A percentile compares a stretch with the other conserved stretches of the same genome.
Evolutionary conservation across 2,888 invertebrate species (phyloP).

Genomic region (Tuta absoluta): DNA sequence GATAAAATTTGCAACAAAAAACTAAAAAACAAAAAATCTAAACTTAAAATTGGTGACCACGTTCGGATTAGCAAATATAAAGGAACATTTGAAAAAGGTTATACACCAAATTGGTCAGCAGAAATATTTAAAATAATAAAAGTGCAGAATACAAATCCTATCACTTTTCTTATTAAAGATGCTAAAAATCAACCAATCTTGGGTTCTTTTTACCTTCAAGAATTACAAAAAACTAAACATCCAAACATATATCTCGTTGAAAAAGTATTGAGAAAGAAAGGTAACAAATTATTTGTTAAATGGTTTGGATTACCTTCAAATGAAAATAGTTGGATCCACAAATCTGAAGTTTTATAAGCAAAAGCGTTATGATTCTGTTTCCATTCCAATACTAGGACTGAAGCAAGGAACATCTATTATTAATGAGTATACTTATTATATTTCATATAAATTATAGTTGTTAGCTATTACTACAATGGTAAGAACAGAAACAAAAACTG

Average conservation of each 20-base stretch:
- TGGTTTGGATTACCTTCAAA: conserved; percentile 29
- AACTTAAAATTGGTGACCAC: conserved; percentile 38
- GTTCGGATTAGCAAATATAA: conserved; percentile 39
- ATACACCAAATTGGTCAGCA: conserved; percentile 47
- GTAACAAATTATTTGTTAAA: conserved; percentile 29
- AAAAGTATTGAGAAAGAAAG: conserved; percentile 6
- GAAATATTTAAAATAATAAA: conserved; percentile 44
- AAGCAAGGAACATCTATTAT: too few species aligned
- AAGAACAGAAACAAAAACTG: conserved; percentile 30
- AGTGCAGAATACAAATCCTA: conserved; percentile 37
- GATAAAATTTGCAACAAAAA: too few species aligned
- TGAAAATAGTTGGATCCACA: conserved; percentile 36
- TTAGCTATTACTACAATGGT: conserved; percentile 21
- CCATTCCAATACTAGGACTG: too few species aligned
- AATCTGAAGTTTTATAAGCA: too few species aligned
- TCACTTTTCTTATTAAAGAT: neutral
- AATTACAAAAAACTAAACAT: neutral
- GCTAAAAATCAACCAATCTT: neutral
- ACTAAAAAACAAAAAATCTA: too few species aligned
- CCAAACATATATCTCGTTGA: neutral
- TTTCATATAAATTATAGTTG: too few species aligned
- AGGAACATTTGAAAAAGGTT: conserved; percentile 41
- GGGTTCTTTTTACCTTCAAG: conserved; percentile 15
- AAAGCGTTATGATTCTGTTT: too few species aligned
- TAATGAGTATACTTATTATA: too few species aligned